Evolutionary conservation across 2,797 vertebrate genomes (phyloP), one percentile per base, ranked within the genome.

Genomic region (Tragelaphus eurycerus): DNA sequence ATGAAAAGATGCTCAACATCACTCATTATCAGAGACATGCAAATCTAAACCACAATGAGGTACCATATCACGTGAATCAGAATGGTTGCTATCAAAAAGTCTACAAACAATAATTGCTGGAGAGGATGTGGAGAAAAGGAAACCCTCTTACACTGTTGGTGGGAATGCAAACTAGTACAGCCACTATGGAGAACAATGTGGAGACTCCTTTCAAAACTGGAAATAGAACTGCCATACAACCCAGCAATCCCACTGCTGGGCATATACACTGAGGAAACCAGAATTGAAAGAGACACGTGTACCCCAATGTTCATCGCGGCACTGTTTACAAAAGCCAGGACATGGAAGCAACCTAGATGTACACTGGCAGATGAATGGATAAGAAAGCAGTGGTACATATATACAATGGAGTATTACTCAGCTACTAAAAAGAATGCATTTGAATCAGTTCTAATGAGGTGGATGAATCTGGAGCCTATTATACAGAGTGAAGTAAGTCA

Each of bases 41-140:
- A 67, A 34, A 67, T 67, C 64, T 21, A 67, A 21, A 34, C 4
- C n/a, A 1, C 64, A 21, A 1, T 34, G 17, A 67, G n/a, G 64
- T 21, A 67, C n/a, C n/a, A 67, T 67, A 2, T 19, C 17, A 34
- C 0, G 0, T 17, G n/a, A 34, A n/a, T 67, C 64, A 34, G 17
- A 1, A 11, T 67, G 64, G 64, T n/a, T 67, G 9, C 16, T 5
- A 34, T 34, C n/a, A 5, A 34, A 67, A 67, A 19, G n/a, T 34
- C n/a, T 67, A 67, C n/a, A 67, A 67, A 1, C 64, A 67, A 67
- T 67, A 67, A 34, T 34, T 67, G 17, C 4, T 55, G 64, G 17
- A 67, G 9, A 67, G 9, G 4, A 17, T 67, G 9, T 0, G 1
- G n/a, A 34, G 4, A 21, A 34, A 67, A 21, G n/a, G 64, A 9